Percentiles rank a stretch among this genome's conserved stretches.
Evolutionary conservation across 1,140 invertebrate species (phyloP).

Genomic region (Brachionus koreanus): DNA sequence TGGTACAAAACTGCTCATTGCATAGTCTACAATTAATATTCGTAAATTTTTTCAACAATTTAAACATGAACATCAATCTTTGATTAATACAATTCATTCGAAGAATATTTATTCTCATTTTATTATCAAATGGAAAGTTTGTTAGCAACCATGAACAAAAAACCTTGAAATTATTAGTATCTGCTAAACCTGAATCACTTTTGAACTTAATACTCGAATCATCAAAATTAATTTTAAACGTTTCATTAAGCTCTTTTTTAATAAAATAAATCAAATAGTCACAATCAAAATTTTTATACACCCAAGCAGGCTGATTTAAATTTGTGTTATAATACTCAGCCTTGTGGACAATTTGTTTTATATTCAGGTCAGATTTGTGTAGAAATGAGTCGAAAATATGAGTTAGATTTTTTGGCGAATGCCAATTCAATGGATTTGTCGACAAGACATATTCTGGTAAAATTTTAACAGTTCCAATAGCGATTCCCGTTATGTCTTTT

Average conservation of each 20-base stretch:
- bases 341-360: background rate
- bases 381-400: background rate
- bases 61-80: constrained; percentile 1
- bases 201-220: background rate
- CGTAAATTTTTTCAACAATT: constrained; percentile 32
- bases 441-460: constrained; percentile 23
- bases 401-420: background rate
- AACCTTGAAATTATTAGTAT: background rate
- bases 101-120: constrained; percentile 9
- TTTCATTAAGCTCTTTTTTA: constrained; percentile 34
- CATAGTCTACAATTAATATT: constrained; percentile 39
- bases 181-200: background rate
- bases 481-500: constrained; percentile 7
- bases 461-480: constrained; percentile 15
- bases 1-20: constrained; percentile 2
- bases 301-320: constrained; percentile 26
- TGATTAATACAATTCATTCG: constrained; percentile 43
- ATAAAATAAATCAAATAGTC: constrained; percentile 35
- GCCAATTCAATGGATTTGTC: background rate
- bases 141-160: constrained; percentile 32
- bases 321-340: constrained; percentile 25
- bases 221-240: background rate
- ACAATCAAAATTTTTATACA: constrained; percentile 19
- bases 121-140: constrained; percentile 39
- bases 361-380: background rate